Base-by-base conservation (phyloP, 1,140 invertebrate species). In the Sycobia sp. region DNA sequence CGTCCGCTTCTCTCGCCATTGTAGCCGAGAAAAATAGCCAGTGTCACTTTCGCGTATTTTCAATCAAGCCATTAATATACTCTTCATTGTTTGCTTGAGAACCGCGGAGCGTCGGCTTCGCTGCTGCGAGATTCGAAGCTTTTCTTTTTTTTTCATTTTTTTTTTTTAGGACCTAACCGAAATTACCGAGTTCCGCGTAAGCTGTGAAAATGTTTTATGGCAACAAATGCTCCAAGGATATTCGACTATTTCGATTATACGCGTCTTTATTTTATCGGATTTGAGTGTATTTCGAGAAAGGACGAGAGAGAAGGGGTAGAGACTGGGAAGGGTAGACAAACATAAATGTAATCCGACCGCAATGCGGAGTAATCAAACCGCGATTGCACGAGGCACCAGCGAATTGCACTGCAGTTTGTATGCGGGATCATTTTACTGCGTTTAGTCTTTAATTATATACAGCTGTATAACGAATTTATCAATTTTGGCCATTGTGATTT, bases 301-400 rank as follows among this genome's bases (percentile, higher is more conserved):
- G n/a, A n/a, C n/a, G n/a, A n/a, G n/a, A n/a, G n/a, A n/a, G n/a
- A n/a, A n/a, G n/a, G n/a, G n/a, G n/a, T n/a, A n/a, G 18, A 44
- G 58, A 58, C 44, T 50, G 43, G 46, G 51, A 53, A 44, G 14
- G 46, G 38, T 50, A 25, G 18, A 49, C 11, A 25, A 1, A 39
- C 44, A 18, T 9, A 38, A 29, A n/a, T 44, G 47, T 44, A 61
- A 53, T 25, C 38, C 34, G 25, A 53, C 58, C 49, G 20, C 49
- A 34, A 61, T 53, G 8, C 27, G 22, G 27, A 61, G 1, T 16
- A 41, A 20, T 51, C 16, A 51, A 61, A 51, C 27, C 47, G n/a
- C 16, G 16, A 3, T 16, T 20, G 27, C 13, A 53, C 16, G 34
- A 2, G n/a, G n/a, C n/a, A n/a, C 1, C 9, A 4, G 18, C 5